Evolutionary conservation across 2,888 invertebrate species (phyloP).

Genomic region (Meganola albula): DNA sequence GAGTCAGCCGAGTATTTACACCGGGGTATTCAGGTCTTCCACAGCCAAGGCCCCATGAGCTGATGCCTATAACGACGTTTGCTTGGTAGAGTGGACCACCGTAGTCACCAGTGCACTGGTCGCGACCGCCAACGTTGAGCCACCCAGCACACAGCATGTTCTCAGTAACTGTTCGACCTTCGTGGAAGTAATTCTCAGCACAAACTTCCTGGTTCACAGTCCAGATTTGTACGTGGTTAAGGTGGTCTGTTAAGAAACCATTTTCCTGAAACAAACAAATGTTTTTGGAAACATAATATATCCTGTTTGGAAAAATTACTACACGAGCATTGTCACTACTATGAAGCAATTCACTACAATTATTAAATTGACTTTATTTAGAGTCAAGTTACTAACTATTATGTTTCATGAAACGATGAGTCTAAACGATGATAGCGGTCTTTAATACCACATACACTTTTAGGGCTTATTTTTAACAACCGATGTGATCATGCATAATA

Average conservation of each 20-base stretch:
- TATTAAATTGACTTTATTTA: too few species aligned
- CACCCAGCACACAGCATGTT: constrained; percentile 35
- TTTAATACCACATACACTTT: too few species aligned
- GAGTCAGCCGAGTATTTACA: constrained; percentile 41
- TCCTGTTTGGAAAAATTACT: too few species aligned
- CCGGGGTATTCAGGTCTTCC: constrained; percentile 35
- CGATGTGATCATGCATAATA: too few species aligned
- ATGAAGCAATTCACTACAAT: too few species aligned
- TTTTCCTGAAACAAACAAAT: constrained; percentile 6
- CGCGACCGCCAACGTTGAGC: constrained; percentile 51
- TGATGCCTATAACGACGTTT: constrained; percentile 39
- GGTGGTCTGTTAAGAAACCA: constrained; percentile 25
- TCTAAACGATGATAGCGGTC: too few species aligned
- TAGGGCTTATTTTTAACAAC: too few species aligned
- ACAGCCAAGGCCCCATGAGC: constrained; percentile 37
- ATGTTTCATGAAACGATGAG: too few species aligned
- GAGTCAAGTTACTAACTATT: too few species aligned
- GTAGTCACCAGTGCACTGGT: constrained; percentile 53
- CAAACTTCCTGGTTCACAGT: constrained; percentile 34
- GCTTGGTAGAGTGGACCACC: constrained; percentile 55
- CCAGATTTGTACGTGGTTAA: constrained; percentile 41
- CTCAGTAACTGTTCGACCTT: constrained; percentile 25
- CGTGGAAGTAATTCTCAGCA: too few species aligned
- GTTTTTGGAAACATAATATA: too few species aligned
- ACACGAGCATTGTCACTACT: too few species aligned